Evolutionary conservation across 2,113 vertebrate species (phyloP).

Genomic region (Epinephelus lanceolatus): DNA sequence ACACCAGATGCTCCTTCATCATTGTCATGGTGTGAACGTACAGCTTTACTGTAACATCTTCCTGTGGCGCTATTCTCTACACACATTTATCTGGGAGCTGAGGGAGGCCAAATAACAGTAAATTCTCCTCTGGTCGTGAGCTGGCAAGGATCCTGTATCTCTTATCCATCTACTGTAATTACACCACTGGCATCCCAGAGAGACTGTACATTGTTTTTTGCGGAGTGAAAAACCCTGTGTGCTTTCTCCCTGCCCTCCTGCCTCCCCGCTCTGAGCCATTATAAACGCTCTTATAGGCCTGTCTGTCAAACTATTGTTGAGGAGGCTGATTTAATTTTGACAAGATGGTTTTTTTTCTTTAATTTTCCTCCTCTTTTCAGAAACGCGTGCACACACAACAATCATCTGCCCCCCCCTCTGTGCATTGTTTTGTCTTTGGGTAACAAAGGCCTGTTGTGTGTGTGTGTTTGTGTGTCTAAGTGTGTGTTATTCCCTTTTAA

Average conservation of each 20-base stretch:
- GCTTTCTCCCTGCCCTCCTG: slow-evolving; percentile 21
- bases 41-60: background rate
- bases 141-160: slow-evolving; percentile 14
- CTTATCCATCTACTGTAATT: slow-evolving; percentile 53
- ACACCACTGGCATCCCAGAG: slow-evolving; percentile 19
- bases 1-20: background rate
- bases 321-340: slow-evolving; percentile 62
- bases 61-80: background rate
- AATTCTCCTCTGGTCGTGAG: slow-evolving; percentile 14
- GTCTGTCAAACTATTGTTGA: slow-evolving; percentile 71
- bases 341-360: slow-evolving; percentile 30
- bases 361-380: slow-evolving; percentile 23
- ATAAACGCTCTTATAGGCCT: slow-evolving; percentile 39
- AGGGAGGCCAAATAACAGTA: slow-evolving; percentile 8
- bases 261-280: slow-evolving; percentile 16
- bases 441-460: slow-evolving; percentile 66
- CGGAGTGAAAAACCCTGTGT: slow-evolving; percentile 20
- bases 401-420: slow-evolving; percentile 31
- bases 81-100: slow-evolving; percentile 5
- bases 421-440: slow-evolving; percentile 66
- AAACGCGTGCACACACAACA: slow-evolving; percentile 48
- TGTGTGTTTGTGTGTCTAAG: slow-evolving; percentile 18
- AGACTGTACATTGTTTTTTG: slow-evolving; percentile 50
- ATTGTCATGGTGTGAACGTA: background rate
- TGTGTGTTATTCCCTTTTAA: slow-evolving; percentile 53